Evolutionary conservation across 2,797 vertebrate genomes (phyloP), one percentile per base, ranked within the genome.

Genomic region (Uromys caudimaculatus): DNA sequence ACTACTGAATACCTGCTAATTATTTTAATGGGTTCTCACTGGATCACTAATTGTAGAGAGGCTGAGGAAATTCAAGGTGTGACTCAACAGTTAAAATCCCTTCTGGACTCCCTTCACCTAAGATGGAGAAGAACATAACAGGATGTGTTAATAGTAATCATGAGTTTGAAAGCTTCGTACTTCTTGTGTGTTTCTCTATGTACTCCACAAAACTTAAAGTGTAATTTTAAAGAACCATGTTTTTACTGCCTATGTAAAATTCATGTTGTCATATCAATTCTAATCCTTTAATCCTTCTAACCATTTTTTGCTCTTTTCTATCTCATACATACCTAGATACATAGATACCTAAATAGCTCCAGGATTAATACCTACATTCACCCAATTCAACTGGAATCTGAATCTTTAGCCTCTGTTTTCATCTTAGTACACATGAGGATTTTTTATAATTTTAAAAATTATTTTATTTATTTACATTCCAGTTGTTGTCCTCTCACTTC

Each of bases 21-120:
- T 95, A 94, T 56, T 67, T 93, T 95, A 94, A 92, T 90, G 56
- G 4, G 8, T 94, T 27, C 73, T 78, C 76, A 93, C 35, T 62
- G 77, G 17, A 13, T 81, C 58, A 92, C 62, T 95, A 94, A 93
- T 89, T 90, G 11, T 52, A 87, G 29, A 76, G 6, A 67, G 83
- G 79, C 27, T 93, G 12, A 84, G 54, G 77, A 97, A 94, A 84
- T 71, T 35, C 29, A 90, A 90, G 75, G 23, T 69, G 90, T 47
- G 64, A 85, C 29, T 76, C 50, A 86, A 93, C 14, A 95, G n/a
- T 56, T 81, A 69, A 6, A 77, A 32, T 38, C 38, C 85, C 41
- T 71, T 84, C 24, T 52, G 27, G 14, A 83, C 73, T 81, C 79
- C 27, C 17, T 94, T 23, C 27, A 88, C n/a, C 21, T 71, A 71